Evolutionary conservation across 2,888 invertebrate genomes (phyloP).

Genomic region (Anticlea derivata): DNA sequence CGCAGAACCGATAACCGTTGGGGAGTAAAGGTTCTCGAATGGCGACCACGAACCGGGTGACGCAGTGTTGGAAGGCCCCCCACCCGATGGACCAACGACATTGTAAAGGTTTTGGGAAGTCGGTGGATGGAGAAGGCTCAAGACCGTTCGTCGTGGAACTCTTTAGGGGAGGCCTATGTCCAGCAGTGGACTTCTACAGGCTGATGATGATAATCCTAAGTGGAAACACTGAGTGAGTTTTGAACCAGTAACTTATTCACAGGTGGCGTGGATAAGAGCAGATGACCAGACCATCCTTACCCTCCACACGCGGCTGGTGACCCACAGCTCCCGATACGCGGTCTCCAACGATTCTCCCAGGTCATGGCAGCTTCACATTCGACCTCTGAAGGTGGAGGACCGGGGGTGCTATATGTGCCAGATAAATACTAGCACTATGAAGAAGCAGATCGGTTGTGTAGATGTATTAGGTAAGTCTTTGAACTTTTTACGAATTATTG

Average conservation of each 20-base stretch:
- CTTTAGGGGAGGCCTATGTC: too few relatives aligned
- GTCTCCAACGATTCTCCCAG: conserved; percentile 88
- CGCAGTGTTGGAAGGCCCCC: too few relatives aligned
- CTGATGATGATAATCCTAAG: too few relatives aligned
- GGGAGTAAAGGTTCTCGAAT: too few relatives aligned
- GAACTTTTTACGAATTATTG: background rate
- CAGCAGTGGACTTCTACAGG: too few relatives aligned
- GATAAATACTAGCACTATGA: conserved; percentile 90
- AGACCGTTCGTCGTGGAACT: too few relatives aligned
- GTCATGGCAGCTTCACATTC: conserved; percentile 89
- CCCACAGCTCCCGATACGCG: conserved; percentile 88
- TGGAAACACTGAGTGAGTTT: background rate
- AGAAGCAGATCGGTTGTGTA: conserved; percentile 90
- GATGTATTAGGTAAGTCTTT: conserved; percentile 87
- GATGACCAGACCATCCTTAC: conserved; percentile 91
- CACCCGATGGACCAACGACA: too few relatives aligned
- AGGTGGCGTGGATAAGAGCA: conserved; percentile 91
- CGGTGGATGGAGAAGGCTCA: too few relatives aligned
- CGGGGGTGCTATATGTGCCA: conserved; percentile 92
- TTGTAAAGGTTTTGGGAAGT: too few relatives aligned
- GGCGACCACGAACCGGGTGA: too few relatives aligned
- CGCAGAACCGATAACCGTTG: too few relatives aligned
- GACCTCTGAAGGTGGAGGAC: conserved; percentile 88
- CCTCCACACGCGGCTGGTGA: conserved; percentile 88
- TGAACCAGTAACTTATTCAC: conserved; percentile 24